Evolutionary conservation across 2,797 vertebrate genomes (phyloP).

Genomic region (Anguilla marmorata): DNA sequence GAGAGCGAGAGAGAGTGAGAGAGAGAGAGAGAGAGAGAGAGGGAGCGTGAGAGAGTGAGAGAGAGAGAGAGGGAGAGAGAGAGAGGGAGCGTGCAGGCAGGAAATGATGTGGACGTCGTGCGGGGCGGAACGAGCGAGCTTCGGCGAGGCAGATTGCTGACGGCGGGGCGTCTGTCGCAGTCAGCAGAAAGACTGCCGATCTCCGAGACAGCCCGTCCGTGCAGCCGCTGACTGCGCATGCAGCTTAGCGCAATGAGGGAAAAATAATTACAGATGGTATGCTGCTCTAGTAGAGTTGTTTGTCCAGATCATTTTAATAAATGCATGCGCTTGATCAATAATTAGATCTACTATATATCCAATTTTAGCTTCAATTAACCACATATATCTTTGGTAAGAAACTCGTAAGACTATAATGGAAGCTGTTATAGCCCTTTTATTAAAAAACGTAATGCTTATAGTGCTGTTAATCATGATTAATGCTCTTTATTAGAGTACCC

Average conservation of each 20-base stretch:
- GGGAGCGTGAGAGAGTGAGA: no score
- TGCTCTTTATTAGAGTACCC: no score
- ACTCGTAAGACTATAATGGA: not conserved
- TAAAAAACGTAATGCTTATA: no score
- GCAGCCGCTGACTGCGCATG: not conserved
- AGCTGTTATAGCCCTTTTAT: no score
- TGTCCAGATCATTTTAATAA: not conserved
- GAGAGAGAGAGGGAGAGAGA: no score
- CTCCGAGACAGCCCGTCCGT: not conserved
- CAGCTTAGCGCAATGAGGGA: not conserved
- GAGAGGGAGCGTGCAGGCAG: not conserved
- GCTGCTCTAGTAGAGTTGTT: not conserved
- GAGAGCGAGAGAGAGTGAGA: no score
- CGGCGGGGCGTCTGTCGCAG: not conserved
- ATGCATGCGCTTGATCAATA: not conserved
- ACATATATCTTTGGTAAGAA: not conserved
- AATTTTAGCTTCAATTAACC: not conserved
- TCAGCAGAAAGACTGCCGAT: not conserved
- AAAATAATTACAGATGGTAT: not conserved
- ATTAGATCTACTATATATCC: not conserved
- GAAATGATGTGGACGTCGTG: not conserved
- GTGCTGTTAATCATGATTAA: no score
- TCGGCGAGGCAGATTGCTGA: not conserved
- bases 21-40: no score
- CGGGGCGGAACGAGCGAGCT: not conserved